Base-by-base conservation (phyloP, 1,140 invertebrate species). In the Papilio dardanus region DNA sequence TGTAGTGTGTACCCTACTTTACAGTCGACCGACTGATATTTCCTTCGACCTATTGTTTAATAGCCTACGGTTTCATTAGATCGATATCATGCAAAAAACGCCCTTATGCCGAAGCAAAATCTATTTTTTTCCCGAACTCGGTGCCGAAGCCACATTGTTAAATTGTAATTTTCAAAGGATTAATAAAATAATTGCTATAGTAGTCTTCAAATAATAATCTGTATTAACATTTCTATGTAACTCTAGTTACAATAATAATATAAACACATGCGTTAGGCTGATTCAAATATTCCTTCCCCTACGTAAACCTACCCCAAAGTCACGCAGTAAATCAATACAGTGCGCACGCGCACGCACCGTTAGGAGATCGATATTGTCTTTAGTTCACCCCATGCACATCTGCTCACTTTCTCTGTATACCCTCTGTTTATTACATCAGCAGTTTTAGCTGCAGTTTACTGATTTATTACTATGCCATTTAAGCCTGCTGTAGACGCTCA, bases 341-440 rank as follows among this genome's bases (percentile, higher is more conserved):
- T 75, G 81, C 77, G 80, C 79, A 80, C 82, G 75, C 76, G 81
- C 81, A 81, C 81, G 82, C 80, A 71, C 16, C 76, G 76, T 75
- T 79, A 78, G 82, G 80, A 84, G 83, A 87, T 85, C 86, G 86
- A 87, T 87, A 85, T 87, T 85, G 83, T 86, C 81, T 88, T 83
- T 80, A 79, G n/a, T 77, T 77, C 77, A 62, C 76, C 78, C 82
- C 80, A 77, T 71, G 77, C 81, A 82, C 84, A 87, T 87, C 84
- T 88, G 84, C 24, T 71, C 54, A 50, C 42, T 30, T 46, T 50
- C 68, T 16, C 68, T 46, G 8, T 5, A 24, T 37, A 24, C 31
- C 68, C 19, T 28, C 42, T 69, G 40, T 71, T 50, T 37, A 71
- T 71, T 71, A 50, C 40, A 46, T 40, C 30, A 67, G 33, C 31